Conservation (phyloP, 1,140 invertebrate species). For the Drepana arcuata region DNA sequence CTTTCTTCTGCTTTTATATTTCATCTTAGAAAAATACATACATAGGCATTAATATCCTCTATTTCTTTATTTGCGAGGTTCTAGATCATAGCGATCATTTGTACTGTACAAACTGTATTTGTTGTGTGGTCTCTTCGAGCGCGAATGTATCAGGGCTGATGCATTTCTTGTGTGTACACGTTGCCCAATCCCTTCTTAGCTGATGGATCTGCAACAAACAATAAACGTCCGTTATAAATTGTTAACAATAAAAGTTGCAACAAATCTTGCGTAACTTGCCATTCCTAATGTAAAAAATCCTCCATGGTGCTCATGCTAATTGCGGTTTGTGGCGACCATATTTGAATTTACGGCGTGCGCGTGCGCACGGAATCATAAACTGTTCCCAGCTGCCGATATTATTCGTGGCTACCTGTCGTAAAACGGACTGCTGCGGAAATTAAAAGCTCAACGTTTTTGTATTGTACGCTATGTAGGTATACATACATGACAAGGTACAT, state of each 20-base stretch:
- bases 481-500: too few relatives aligned
- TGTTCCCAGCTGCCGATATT: slow-evolving; percentile 34
- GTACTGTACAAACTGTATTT: slow-evolving; percentile 20
- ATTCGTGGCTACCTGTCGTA: slow-evolving; percentile 24
- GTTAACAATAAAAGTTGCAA: slow-evolving; percentile 14
- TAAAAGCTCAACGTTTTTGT: too few relatives aligned
- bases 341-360: slow-evolving; percentile 51
- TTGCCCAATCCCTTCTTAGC: slow-evolving; percentile 47
- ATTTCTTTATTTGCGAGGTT: slow-evolving; percentile 44
- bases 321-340: slow-evolving; percentile 54
- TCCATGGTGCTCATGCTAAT: slow-evolving; percentile 45
- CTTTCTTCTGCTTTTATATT: too few relatives aligned
- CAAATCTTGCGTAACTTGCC: slow-evolving; percentile 19
- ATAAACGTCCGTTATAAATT: slow-evolving; percentile 11
- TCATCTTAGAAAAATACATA: slow-evolving; percentile 39
- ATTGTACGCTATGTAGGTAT: too few relatives aligned
- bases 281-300: slow-evolving; percentile 32
- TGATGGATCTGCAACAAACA: slow-evolving; percentile 43
- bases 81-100: slow-evolving; percentile 31
- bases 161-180: slow-evolving; percentile 62
- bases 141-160: slow-evolving; percentile 29
- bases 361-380: slow-evolving; percentile 41
- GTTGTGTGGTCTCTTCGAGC: too few relatives aligned
- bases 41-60: too few relatives aligned
- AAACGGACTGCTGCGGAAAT: slow-evolving; percentile 34